Evolutionary conservation across 30 jellyfish, hydroid and myxozoan genomes (phyloP), one percentile per base, ranked within the genome.

Genomic region (Catostylus mosaicus): DNA sequence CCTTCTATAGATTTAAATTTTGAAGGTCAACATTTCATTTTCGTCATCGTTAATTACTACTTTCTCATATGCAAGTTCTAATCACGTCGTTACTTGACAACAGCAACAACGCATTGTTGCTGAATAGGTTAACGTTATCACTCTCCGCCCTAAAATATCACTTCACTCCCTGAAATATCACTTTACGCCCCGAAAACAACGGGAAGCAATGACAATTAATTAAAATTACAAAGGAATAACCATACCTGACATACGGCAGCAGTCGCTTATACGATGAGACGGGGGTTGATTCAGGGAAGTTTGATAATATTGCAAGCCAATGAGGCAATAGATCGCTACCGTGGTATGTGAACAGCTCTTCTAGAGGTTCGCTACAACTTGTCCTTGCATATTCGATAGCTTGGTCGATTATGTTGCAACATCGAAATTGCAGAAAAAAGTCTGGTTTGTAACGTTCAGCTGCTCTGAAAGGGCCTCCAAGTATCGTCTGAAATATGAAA

Each of bases 401-500:
- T 78, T 93, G 97, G 35, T 93, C 84, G 2, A 93, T 77, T 9
- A 93, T 77, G 57, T 88, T 88, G 83, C 99, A 87, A 56, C 95
- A 88, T 38, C 99, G 97, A 77, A 93, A 93, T 30, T 72, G 87
- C 31, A 87, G 18, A 73, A 87, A 93, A 71, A 77, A 93, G 32
- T 84, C 89, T 0, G 96, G 78, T 23, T 51, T 46, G 89, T 51
- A 93, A 1, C 91, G 85, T 22, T 93, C 99, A 0, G 89, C 83
- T 16, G 99, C 97, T 30, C 82, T 47, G 45, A 93, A 82, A 61
- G 96, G 92, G 18, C 99, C 99, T 32, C 99, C 99, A 30, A 93
- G 90, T 9, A 93, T 83, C 5, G 78, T 89, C 99, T 93, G 66
- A 48, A 40, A 22, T 34, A n/a, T 29, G 30, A 64, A 51, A 66